A percentile compares a stretch with the other conserved stretches of the same genome.
These are phyloP conservation scores for Pheosia gnoma DNA, from an alignment of 2,888 invertebrate species.

Conservation along the genomic window DNA sequence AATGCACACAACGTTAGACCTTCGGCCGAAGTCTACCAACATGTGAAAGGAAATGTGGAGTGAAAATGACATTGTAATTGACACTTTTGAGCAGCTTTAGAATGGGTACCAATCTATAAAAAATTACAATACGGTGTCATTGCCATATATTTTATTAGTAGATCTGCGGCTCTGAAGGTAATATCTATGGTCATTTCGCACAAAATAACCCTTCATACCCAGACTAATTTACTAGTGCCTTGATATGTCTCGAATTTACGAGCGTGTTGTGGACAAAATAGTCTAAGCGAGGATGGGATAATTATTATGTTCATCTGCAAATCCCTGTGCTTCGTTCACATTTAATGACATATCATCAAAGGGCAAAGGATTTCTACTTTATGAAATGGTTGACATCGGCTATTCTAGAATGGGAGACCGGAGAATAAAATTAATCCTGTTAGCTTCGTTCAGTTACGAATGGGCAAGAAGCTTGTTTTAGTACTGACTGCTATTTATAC, in stretches of 20 bases:
- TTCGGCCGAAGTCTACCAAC: no score
- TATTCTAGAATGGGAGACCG: neutral
- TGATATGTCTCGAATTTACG: neutral
- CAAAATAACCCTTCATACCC: conserved; percentile 17
- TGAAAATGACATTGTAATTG: no score
- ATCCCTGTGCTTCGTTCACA: neutral
- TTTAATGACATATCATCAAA: no score
- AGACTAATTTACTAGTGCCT: neutral
- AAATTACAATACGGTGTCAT: no score
- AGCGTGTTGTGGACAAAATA: conserved; percentile 1
- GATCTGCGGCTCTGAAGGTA: conserved; percentile 22
- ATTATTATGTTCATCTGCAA: neutral
- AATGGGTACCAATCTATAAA: no score
- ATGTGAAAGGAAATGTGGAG: no score
- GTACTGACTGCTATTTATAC: no score
- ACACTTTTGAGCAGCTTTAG: no score
- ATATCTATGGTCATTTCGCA: conserved; percentile 33
- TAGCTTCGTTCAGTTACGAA: conserved; percentile 18
- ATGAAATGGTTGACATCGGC: neutral
- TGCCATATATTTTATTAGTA: no score
- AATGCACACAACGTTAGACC: conserved; percentile 20
- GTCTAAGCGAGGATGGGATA: neutral
- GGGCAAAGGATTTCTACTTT: no score
- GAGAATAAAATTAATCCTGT: conserved; percentile 12
- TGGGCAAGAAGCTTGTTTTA: neutral